Evolutionary conservation across 2,888 invertebrate species (phyloP), one percentile per base, ranked within the genome.

Genomic region (Stenodema calcarata): DNA sequence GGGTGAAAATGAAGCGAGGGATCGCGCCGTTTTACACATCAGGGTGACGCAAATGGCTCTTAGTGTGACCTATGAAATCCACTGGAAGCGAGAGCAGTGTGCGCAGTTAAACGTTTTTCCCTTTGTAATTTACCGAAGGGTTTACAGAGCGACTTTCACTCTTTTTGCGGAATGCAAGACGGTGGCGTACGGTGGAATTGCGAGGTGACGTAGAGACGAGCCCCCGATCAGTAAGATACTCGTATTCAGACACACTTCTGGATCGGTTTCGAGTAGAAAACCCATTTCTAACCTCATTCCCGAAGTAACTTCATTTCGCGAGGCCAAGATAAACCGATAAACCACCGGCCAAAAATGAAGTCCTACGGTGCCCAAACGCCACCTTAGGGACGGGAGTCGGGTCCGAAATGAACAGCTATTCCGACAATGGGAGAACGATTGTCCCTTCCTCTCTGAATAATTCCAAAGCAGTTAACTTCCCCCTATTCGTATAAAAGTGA

Each of bases 41-140:
- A 75, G 30, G 50, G 50, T 85, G 47, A 85, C 85, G 82, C 42
- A 82, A 82, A 82, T 82, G 82, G 82, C 82, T 82, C 47, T 82
- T 47, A 82, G 82, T 69, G 42, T 82, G 82, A 82, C 47, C 82
- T 82, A 82, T 82, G 82, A 82, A 82, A 69, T 82, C 82, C 62
- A 69, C 78, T 23, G 75, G 78, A 27, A 44, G 42, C 44, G 62
- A 62, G 27, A 62, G 18, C 18, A 18, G 62, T 23, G 62, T 23
- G 23, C 18, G 62, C 62, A 62, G 62, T 62, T 50, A 16, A 44
- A 14, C 62, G 62, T 27, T 62, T 62, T 62, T 23, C 18, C 50
- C n/a, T 50, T 50, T 50, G n/a, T 16, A 16, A 50, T 50, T n/a
- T 4, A 0, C n/a, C 16, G n/a, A 50, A 50, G 50, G 50, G 4